These are phyloP conservation scores for Solea solea DNA, from an alignment of 2,113 vertebrate species.

Conservation along the genomic window DNA sequence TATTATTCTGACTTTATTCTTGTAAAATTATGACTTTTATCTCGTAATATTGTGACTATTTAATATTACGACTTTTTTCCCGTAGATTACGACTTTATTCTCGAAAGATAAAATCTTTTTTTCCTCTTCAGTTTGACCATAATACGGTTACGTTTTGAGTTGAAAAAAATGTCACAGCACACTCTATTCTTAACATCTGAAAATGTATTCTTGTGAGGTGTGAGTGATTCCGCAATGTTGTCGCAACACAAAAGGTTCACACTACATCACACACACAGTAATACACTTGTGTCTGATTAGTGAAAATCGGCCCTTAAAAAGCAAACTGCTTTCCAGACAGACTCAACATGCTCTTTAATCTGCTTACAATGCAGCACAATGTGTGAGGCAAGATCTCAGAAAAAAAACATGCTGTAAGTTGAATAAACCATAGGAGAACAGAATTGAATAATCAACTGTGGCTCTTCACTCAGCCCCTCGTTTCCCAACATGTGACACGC, in stretches of 20 bases:
- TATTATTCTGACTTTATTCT: too few relatives aligned
- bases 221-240: conserved; percentile 6
- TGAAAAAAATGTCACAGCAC: conserved; percentile 17
- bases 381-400: conserved; percentile 36
- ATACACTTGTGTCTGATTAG: conserved; percentile 15
- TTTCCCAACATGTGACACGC: conserved; percentile 61
- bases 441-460: conserved; percentile 50
- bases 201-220: background rate
- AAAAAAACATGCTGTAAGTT: conserved; percentile 45
- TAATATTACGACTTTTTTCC: too few relatives aligned
- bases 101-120: too few relatives aligned
- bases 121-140: too few relatives aligned
- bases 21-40: too few relatives aligned
- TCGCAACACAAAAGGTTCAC: background rate
- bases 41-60: too few relatives aligned
- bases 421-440: conserved; percentile 60
- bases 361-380: conserved; percentile 29
- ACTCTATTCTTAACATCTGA: conserved; percentile 13
- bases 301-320: conserved; percentile 30
- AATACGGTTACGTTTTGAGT: background rate
- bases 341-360: conserved; percentile 30
- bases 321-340: conserved; percentile 9
- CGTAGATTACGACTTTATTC: too few relatives aligned
- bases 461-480: conserved; percentile 42
- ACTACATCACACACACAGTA: background rate